Base-by-base conservation (phyloP, 2,113 vertebrate species). In the Anseranas semipalmata region DNA sequence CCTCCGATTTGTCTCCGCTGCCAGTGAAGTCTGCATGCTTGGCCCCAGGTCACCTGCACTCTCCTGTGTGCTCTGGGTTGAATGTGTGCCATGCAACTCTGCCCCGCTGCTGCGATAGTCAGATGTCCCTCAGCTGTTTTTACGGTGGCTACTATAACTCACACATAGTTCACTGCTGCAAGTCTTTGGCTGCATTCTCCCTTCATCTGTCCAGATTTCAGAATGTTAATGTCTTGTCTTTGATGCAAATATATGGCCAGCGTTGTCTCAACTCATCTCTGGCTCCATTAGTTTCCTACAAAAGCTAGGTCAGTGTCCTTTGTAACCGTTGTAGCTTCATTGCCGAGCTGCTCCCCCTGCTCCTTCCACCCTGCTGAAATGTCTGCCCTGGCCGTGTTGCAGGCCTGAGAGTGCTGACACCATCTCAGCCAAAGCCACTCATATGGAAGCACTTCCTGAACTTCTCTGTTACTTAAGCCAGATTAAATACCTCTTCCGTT, bases 61-160 rank as follows among this genome's bases (percentile, higher is more conserved):
- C 13, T 58, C 33, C 72, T 63, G 28, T 3, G 6, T 17, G 59
- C 67, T 16, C 3, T 8, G 41, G 4, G 32, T 56, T 93, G 90
- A 85, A 15, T 0, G 0, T 4, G 37, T 45, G 68, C 88, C 85
- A 41, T 59, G 70, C 48, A 48, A 5, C 63, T 32, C 37, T 72
- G 76, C n/a, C 78, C 59, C 0, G 0, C 20, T 92, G 73, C 89
- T 91, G 39, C 2, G 35, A 46, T 70, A 56, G 10, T 89, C 89
- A 89, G 60, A 45, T 52, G 92, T 12, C 35, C 50, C 71, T 88
- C 71, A 63, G 85, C 79, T 88, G 19, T 7, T 88, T 76, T 43
- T 33, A 27, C 58, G 2, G 2, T 0, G 4, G 24, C 65, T 85
- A 6, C 52, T 45, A 0, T 43, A 80, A 60, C 60, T 78, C 68